phyloP scores from a whole-genome alignment of 1,140 invertebrate species.

The Cheumatopsyche charites region DNA sequence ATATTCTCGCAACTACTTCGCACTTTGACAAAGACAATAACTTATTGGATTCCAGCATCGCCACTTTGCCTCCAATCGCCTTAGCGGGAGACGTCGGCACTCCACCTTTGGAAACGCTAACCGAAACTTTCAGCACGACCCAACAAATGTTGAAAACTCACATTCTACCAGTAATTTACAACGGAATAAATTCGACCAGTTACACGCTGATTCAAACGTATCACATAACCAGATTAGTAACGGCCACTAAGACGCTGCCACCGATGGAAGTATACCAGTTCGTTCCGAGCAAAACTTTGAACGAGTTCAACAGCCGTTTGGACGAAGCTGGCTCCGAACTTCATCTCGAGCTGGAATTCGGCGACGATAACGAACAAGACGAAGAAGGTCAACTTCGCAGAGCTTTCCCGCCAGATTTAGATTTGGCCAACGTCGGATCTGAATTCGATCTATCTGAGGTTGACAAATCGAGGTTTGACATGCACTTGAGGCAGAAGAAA shows the following conservation, averaged over 20 bases:
- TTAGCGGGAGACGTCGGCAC: slow-evolving; percentile 76
- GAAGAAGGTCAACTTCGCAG: slow-evolving; percentile 68
- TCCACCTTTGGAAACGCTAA: slow-evolving; percentile 84
- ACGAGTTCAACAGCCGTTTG: slow-evolving; percentile 84
- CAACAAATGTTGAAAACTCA: slow-evolving; percentile 86
- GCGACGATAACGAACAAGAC: slow-evolving; percentile 78
- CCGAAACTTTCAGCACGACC: slow-evolving; percentile 88
- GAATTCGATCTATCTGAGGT: slow-evolving; percentile 73
- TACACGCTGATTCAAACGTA: slow-evolving; percentile 88
- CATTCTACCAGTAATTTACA: slow-evolving; percentile 78
- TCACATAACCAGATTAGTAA: slow-evolving; percentile 82
- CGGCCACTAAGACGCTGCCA: slow-evolving; percentile 85
- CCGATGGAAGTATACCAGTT: slow-evolving; percentile 87
- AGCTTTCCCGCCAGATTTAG: slow-evolving; percentile 67
- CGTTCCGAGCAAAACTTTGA: slow-evolving; percentile 83
- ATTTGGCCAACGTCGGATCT: slow-evolving; percentile 70
- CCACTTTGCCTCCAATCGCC: slow-evolving; percentile 79
- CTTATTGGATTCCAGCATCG: slow-evolving; percentile 76
- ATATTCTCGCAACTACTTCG: slow-evolving; percentile 80
- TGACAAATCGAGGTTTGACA: slow-evolving; percentile 65
- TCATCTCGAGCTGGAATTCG: slow-evolving; percentile 82
- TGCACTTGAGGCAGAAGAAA: slow-evolving; percentile 65
- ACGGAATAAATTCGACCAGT: slow-evolving; percentile 72
- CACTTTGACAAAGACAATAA: slow-evolving; percentile 75
- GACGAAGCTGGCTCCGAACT: slow-evolving; percentile 88